Evolutionary conservation across 2,888 invertebrate genomes (phyloP).

Genomic region (Trachelus troglodyta): DNA sequence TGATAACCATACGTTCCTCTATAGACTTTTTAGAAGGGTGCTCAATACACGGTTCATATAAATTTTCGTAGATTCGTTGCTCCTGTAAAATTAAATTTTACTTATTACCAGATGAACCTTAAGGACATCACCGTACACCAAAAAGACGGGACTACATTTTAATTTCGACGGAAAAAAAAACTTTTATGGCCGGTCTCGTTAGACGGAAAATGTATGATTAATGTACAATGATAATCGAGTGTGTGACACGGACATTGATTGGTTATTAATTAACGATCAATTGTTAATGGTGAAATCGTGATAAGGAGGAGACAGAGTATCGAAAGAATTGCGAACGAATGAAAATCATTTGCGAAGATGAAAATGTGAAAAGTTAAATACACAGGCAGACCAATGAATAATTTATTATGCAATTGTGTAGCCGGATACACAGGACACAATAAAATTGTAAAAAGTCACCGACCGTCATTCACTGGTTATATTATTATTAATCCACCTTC

Average conservation of each 20-base stretch:
- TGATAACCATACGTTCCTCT: conserved; percentile 43
- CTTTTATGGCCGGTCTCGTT: conserved; percentile 4
- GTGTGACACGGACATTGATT: neutral
- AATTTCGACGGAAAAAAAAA: neutral
- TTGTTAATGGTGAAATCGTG: conserved; percentile 2
- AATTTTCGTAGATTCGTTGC: neutral
- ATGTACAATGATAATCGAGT: neutral
- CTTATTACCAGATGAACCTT: neutral
- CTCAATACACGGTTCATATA: conserved; percentile 46
- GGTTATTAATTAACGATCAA: neutral
- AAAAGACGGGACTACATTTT: neutral
- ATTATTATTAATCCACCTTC: neutral
- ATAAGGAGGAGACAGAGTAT: neutral
- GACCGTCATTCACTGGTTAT: neutral
- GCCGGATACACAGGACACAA: conserved; percentile 45
- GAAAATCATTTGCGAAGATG: neutral
- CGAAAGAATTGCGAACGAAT: neutral
- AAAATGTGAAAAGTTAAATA: conserved; percentile 14
- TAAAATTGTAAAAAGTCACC: conserved; percentile 42
- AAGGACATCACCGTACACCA: neutral
- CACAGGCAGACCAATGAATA: conserved; percentile 50
- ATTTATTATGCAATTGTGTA: conserved; percentile 55
- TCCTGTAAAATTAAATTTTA: neutral
- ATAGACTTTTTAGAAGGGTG: conserved; percentile 52
- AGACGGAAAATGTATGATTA: neutral